A percentile compares a stretch with the other conserved stretches of the same genome.
Conservation (phyloP, 2,113 vertebrate species). For the Anarrhichthys ocellatus region DNA sequence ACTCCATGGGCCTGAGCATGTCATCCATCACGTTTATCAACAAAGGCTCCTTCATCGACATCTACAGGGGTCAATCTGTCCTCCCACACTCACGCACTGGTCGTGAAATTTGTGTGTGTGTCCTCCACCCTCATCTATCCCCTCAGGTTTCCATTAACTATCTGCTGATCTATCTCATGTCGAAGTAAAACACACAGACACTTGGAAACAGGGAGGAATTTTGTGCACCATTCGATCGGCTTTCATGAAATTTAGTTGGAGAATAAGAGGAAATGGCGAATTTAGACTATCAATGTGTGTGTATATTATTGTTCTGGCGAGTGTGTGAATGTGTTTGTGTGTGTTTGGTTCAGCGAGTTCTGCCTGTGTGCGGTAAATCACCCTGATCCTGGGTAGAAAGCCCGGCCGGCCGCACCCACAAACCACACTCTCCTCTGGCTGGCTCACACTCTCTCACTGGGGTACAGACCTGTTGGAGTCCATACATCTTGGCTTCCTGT, state of each 20-base stretch:
- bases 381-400: slow-evolving; percentile 42
- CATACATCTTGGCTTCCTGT: slow-evolving; percentile 62
- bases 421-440: slow-evolving; percentile 65
- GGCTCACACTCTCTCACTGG: slow-evolving; percentile 25
- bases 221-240: slow-evolving; percentile 15
- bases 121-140: slow-evolving; percentile 22
- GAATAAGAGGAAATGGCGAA: slow-evolving; percentile 32
- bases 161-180: slow-evolving; percentile 17
- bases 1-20: slow-evolving; percentile 30
- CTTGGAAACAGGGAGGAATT: slow-evolving; percentile 1
- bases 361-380: slow-evolving; percentile 76
- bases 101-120: slow-evolving; percentile 34
- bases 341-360: slow-evolving; percentile 68
- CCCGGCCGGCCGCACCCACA: slow-evolving; percentile 52
- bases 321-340: slow-evolving; percentile 28
- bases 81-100: slow-evolving; percentile 18
- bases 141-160: slow-evolving; percentile 24
- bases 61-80: slow-evolving; percentile 38
- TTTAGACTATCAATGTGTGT: slow-evolving; percentile 7
- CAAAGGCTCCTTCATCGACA: slow-evolving; percentile 49
- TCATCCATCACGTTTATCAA: slow-evolving; percentile 66
- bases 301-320: slow-evolving; percentile 50
- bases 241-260: slow-evolving; percentile 22
- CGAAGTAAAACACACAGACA: slow-evolving; percentile 15
- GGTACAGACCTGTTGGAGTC: slow-evolving; percentile 53